phyloP scores from a whole-genome alignment of 2,113 vertebrate genomes.

The Nyctereutes procyonoides region DNA sequence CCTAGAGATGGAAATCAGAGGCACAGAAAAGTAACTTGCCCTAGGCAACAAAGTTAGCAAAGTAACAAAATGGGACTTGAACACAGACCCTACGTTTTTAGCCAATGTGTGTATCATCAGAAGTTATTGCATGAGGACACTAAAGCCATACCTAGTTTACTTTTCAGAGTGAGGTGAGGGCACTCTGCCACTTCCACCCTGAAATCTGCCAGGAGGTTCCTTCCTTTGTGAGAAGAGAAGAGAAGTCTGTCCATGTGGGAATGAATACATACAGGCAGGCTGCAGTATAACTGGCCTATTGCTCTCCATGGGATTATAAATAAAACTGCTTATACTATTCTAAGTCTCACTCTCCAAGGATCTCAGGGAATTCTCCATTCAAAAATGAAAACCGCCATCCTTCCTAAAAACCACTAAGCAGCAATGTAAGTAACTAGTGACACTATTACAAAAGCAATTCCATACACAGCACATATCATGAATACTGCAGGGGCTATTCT shows the following conservation, averaged over 20 bases:
- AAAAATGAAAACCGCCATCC: neutral
- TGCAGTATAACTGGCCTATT: neutral
- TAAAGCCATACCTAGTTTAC: neutral
- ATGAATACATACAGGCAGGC: neutral
- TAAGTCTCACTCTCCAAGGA: neutral
- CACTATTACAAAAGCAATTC: neutral
- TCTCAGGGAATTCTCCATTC: slow-evolving; percentile 35
- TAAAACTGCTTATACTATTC: neutral
- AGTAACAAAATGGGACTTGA: neutral
- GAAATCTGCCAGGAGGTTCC: neutral
- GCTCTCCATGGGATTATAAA: neutral
- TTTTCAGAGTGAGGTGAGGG: neutral
- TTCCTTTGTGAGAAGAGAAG: neutral
- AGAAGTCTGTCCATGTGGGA: neutral
- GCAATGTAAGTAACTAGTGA: neutral
- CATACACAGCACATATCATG: neutral
- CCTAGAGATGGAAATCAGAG: neutral
- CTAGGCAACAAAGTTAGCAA: neutral
- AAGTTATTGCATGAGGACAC: neutral
- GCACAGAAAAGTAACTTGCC: neutral
- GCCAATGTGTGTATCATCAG: neutral
- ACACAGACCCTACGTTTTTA: neutral
- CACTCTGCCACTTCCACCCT: neutral
- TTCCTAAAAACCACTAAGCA: slow-evolving; percentile 23
- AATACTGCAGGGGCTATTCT: neutral